Evolutionary conservation across 2,113 vertebrate species (phyloP).

Genomic region (Indri indri): DNA sequence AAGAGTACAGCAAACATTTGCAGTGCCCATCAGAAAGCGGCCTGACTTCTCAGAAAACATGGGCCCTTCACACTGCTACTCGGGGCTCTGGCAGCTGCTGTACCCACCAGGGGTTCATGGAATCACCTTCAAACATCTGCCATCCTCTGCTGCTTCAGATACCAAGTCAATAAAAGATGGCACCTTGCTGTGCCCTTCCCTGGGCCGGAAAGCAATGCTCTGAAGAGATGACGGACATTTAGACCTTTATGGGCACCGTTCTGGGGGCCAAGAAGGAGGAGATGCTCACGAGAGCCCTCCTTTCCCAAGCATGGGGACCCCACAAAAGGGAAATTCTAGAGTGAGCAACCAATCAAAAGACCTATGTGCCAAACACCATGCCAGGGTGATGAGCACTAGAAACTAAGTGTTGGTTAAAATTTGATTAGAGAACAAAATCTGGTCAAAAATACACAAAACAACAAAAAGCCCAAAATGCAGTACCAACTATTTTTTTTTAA

Average conservation of each 20-base stretch:
- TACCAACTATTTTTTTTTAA: background rate
- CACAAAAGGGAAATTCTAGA: background rate
- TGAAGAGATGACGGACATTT: background rate
- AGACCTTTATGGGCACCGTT: background rate
- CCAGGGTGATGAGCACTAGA: background rate
- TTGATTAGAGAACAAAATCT: background rate
- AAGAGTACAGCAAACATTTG: background rate
- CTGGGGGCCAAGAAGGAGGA: background rate
- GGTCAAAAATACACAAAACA: background rate
- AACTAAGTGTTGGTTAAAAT: background rate
- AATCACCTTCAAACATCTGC: constrained; percentile 14
- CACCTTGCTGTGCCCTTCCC: background rate
- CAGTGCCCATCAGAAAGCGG: background rate
- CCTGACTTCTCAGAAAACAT: background rate
- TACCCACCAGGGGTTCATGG: background rate
- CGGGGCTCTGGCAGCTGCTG: background rate
- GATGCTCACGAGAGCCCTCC: background rate
- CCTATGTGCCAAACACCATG: background rate
- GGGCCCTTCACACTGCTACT: background rate
- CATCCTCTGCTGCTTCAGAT: background rate
- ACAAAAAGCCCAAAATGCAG: background rate
- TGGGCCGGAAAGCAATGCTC: background rate
- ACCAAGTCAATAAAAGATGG: background rate
- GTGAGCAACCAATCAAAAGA: background rate
- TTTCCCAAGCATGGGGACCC: background rate